Evolutionary conservation across 2,113 vertebrate species (phyloP), one percentile per base, ranked within the genome.

Genomic region (Alligator mississippiensis): DNA sequence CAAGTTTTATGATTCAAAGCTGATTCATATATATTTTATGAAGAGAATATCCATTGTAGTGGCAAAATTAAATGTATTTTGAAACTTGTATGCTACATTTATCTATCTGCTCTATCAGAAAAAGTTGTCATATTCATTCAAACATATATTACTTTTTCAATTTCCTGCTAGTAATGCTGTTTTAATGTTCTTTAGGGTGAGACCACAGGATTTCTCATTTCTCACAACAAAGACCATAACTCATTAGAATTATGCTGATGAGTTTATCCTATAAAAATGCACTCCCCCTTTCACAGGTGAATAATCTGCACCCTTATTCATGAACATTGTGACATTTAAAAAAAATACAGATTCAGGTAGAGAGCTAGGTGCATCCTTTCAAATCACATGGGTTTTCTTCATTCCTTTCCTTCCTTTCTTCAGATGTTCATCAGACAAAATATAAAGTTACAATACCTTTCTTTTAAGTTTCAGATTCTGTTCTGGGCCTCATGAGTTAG

Each of bases 201-300:
- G 88, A 97, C 88, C 81, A 94, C 68, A 77, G 86, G 79, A 92
- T 97, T 96, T 98, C 96, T 98, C 95, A 96, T 98, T 98, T 97
- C 90, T 97, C 92, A 97, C 62, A 97, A 98, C 93, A 97, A 98
- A 97, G 95, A 95, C 96, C 94, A 95, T 96, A 98, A 98, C 96
- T 98, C 97, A 98, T 98, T 98, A 98, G 96, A 98, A 98, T 98
- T 98, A 99, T 97, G 98, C 97, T 98, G 97, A 98, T 98, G 97
- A 98, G 96, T 97, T 98, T 98, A 90, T 59, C 96, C 95, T 95
- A 94, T 97, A 93, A 97, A 98, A 97, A 94, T 97, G 94, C 91
- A 97, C 96, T 93, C 95, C 91, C 88, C 97, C 97, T 96, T 97
- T 96, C 88, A 96, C 90, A 97, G 93, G 96, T 95, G 97, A 97